A percentile compares a stretch with the other conserved stretches of the same genome.
These are phyloP conservation scores for Drosophila erecta DNA, from an alignment of 1,140 invertebrate species.

Conservation along the genomic window DNA sequence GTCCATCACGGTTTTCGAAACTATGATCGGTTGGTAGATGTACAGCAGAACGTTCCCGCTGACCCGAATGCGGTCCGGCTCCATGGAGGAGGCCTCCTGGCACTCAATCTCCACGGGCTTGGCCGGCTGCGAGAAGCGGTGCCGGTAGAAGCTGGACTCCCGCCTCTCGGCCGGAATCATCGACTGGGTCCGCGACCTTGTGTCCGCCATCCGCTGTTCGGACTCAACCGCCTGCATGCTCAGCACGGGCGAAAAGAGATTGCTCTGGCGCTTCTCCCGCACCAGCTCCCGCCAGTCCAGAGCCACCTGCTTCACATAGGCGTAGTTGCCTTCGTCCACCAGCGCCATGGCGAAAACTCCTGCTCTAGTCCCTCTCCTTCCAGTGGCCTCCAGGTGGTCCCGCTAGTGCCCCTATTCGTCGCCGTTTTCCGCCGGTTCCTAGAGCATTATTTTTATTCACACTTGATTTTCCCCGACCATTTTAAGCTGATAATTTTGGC, in stretches of 20 bases:
- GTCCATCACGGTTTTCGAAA: not conserved
- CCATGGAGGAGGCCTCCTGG: too few relatives aligned
- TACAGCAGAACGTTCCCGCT: not conserved
- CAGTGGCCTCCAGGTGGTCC: not conserved
- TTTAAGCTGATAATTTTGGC: not conserved
- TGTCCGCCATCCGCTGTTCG: not conserved
- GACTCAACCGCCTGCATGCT: not conserved
- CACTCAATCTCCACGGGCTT: slow-evolving; percentile 6
- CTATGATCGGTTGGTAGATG: slow-evolving; percentile 1
- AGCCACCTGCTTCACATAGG: slow-evolving; percentile 9
- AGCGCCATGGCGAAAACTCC: not conserved
- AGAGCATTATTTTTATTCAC: not conserved
- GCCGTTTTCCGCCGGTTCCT: not conserved
- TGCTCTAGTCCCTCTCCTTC: not conserved
- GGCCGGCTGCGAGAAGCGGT: not conserved
- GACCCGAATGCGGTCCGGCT: slow-evolving; percentile 5
- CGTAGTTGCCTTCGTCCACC: slow-evolving; percentile 12
- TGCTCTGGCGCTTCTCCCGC: slow-evolving; percentile 1
- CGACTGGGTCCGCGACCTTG: not conserved
- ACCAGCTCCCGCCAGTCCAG: slow-evolving; percentile 18
- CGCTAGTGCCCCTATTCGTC: not conserved
- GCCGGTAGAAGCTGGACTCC: slow-evolving; percentile 8
- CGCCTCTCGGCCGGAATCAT: not conserved
- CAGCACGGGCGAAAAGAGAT: not conserved
- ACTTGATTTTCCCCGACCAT: not conserved